phyloP scores from a whole-genome alignment of 1,140 invertebrate species.

The Ectropis grisescens region DNA sequence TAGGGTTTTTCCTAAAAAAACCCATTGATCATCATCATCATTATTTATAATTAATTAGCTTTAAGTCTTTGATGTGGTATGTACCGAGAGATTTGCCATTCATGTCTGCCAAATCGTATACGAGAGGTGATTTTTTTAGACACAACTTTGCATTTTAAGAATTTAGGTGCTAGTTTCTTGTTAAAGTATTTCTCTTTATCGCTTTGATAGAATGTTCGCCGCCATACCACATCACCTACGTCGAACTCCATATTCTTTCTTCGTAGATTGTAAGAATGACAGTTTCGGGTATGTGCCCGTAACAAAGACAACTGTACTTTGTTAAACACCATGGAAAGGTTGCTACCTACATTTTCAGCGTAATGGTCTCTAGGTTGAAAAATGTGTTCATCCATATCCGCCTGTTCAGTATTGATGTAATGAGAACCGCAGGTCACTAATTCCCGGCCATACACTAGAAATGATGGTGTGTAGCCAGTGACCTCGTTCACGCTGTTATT shows the following conservation, averaged over 20 bases:
- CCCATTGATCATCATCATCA: too few species aligned
- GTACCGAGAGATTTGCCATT: slow-evolving; percentile 2
- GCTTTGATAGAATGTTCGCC: slow-evolving; percentile 8
- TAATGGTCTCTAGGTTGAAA: slow-evolving; percentile 10
- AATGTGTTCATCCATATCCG: slow-evolving; percentile 1
- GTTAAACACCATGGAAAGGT: slow-evolving; percentile 5
- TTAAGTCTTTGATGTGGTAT: slow-evolving; percentile 14
- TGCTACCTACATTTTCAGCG: slow-evolving; percentile 11
- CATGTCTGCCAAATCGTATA: slow-evolving; percentile 12
- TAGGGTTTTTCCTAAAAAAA: too few species aligned
- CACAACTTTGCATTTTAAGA: slow-evolving; percentile 9
- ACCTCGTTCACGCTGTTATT: slow-evolving; percentile 11
- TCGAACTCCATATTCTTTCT: slow-evolving; percentile 6
- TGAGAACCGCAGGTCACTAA: slow-evolving; percentile 8
- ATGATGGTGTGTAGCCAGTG: slow-evolving; percentile 12
- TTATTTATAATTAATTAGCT: too few species aligned
- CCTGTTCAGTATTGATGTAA: slow-evolving; percentile 5
- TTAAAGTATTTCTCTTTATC: slow-evolving; percentile 10
- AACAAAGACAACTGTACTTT: slow-evolving; percentile 6
- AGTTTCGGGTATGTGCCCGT: slow-evolving; percentile 7
- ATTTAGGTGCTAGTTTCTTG: slow-evolving; percentile 16
- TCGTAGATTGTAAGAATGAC: slow-evolving; percentile 8
- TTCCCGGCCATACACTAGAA: slow-evolving; percentile 13
- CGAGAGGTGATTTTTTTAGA: slow-evolving; percentile 3
- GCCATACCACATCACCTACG: slow-evolving; percentile 15